These are phyloP conservation scores for Oreochromis spilurus DNA, from an alignment of 2,113 vertebrate genomes.

Conservation along the genomic window DNA sequence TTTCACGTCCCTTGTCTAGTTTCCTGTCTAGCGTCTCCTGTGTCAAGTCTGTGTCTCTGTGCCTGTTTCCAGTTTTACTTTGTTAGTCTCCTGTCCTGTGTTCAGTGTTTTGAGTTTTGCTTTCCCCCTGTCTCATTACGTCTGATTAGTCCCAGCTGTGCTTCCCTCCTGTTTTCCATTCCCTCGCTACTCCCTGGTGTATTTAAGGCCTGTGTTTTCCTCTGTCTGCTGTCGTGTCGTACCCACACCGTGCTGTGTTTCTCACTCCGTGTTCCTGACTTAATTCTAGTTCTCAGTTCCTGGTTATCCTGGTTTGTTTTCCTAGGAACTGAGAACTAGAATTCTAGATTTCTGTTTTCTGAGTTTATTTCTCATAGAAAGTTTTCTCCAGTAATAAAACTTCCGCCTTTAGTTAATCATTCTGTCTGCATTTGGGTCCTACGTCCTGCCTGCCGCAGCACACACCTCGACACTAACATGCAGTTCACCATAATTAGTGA, in stretches of 20 bases:
- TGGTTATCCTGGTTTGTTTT: no score
- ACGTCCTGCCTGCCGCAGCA: background rate
- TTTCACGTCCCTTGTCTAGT: background rate
- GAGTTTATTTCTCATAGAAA: background rate
- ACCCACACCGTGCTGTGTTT: accelerated
- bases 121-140: background rate
- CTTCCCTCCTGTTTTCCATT: background rate
- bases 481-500: background rate
- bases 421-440: background rate
- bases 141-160: background rate
- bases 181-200: background rate
- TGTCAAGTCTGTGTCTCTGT: background rate
- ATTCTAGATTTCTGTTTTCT: no score
- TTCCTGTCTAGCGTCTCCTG: accelerated
- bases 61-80: background rate
- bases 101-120: no score
- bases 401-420: accelerated
- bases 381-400: background rate
- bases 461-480: background rate
- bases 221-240: background rate
- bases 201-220: background rate
- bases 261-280: accelerated
- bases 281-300: no score
- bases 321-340: no score
- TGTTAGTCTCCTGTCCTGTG: background rate